Conservation (phyloP, 2,888 invertebrate genomes). For the Cordylochernes scorpioides region DNA sequence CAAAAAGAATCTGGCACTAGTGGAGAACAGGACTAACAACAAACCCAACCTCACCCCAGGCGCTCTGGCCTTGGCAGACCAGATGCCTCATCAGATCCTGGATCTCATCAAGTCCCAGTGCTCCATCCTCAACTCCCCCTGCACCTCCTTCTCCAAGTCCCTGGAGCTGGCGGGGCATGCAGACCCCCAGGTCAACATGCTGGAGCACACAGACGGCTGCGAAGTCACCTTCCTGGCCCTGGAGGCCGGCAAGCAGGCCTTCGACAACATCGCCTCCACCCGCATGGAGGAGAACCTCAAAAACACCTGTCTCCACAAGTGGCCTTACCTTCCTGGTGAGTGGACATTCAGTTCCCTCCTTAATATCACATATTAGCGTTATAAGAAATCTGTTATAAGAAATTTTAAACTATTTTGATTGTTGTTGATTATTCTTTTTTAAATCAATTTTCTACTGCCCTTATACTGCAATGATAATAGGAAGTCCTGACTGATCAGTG, state of each 20-base stretch:
- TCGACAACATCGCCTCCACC: slow-evolving; percentile 16
- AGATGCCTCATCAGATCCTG: slow-evolving; percentile 32
- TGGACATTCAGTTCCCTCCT: too few species aligned
- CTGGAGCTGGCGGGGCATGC: slow-evolving; percentile 9
- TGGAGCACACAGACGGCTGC: slow-evolving; percentile 38
- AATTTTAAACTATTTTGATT: too few species aligned
- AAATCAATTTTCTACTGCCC: too few species aligned
- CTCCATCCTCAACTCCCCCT: slow-evolving; percentile 21
- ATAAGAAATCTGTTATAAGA: too few species aligned
- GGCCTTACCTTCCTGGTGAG: slow-evolving; percentile 17
- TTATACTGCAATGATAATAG: too few species aligned
- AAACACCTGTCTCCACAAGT: slow-evolving; percentile 30
- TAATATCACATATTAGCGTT: too few species aligned
- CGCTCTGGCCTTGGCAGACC: slow-evolving; percentile 7
- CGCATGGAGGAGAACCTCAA: slow-evolving; percentile 21
- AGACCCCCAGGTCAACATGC: slow-evolving; percentile 7
- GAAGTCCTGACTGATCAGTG: too few species aligned
- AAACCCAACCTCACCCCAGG: slow-evolving; percentile 2
- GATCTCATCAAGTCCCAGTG: slow-evolving; percentile 51
- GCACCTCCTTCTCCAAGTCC: slow-evolving; percentile 15
- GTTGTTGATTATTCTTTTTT: too few species aligned
- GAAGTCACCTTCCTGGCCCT: slow-evolving; percentile 47
- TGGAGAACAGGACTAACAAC: slow-evolving; percentile 1
- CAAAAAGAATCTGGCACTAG: slow-evolving; percentile 6
- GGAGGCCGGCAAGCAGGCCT: slow-evolving; percentile 33